Conservation (phyloP, 2,888 invertebrate genomes). For the Papilio gigon region DNA sequence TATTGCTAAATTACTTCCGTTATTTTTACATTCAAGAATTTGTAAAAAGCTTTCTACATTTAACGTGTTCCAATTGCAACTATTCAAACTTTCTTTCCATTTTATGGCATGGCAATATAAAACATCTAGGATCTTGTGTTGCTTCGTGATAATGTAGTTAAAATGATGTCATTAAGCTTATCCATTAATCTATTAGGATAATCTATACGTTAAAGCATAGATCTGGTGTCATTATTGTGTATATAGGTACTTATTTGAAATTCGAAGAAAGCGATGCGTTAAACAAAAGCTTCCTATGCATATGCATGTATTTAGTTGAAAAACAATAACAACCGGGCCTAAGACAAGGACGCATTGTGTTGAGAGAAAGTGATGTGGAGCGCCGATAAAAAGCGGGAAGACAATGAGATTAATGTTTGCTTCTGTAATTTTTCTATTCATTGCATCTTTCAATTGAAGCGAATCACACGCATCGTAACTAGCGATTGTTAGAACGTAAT, state of each 20-base stretch:
- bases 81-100: slow-evolving; percentile 21
- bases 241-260: background rate
- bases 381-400: slow-evolving; percentile 52
- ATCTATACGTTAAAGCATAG: background rate
- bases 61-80: slow-evolving; percentile 25
- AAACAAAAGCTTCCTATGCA: slow-evolving; percentile 10
- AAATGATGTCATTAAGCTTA: background rate
- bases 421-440: slow-evolving; percentile 59
- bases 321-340: slow-evolving; percentile 19
- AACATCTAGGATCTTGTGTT: background rate
- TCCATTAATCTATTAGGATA: background rate
- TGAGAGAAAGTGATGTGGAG: slow-evolving; percentile 61
- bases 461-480: slow-evolving; percentile 58
- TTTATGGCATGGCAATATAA: background rate
- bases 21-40: slow-evolving; percentile 20
- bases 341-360: slow-evolving; percentile 41
- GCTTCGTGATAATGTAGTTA: background rate
- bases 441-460: slow-evolving; percentile 56
- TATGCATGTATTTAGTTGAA: slow-evolving; percentile 1
- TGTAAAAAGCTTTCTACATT: slow-evolving; percentile 33
- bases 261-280: background rate
- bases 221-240: background rate
- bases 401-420: slow-evolving; percentile 58
- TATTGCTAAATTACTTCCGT: slow-evolving; percentile 25
- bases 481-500: slow-evolving; percentile 46